These are phyloP conservation scores for Darevskia nairensis DNA, from an alignment of 2,797 vertebrate genomes.

Conservation along the genomic window DNA sequence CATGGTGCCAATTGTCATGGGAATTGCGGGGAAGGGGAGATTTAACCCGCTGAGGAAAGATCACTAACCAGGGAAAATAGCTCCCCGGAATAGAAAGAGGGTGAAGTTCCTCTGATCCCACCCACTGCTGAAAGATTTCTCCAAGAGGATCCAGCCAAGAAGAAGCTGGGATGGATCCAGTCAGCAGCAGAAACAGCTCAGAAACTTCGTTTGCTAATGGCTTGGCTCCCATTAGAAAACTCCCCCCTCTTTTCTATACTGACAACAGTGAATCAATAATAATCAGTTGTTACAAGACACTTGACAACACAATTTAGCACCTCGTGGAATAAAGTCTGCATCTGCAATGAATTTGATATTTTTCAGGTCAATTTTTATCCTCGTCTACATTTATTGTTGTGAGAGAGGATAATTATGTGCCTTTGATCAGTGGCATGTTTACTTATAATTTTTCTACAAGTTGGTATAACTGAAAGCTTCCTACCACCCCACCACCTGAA, in stretches of 20 bases:
- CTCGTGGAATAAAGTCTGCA: not conserved
- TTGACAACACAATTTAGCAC: constrained; percentile 9
- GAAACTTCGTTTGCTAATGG: not conserved
- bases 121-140: no score
- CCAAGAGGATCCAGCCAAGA: no score
- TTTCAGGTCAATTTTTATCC: not conserved
- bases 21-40: no score
- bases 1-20: no score
- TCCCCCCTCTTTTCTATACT: not conserved
- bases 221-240: not conserved
- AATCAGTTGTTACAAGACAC: constrained; percentile 6
- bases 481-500: no score
- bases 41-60: no score
- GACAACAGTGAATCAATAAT: constrained; percentile 16
- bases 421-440: not conserved
- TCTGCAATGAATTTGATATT: not conserved
- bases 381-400: not conserved
- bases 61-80: no score
- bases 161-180: not conserved
- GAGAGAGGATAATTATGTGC: constrained; percentile 7
- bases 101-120: no score
- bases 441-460: not conserved
- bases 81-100: no score
- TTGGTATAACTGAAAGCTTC: not conserved
- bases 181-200: not conserved